Percentiles rank a stretch among this genome's conserved stretches.
Evolutionary conservation across 2,888 invertebrate species (phyloP).

Genomic region (Rhabditoides inermis): DNA sequence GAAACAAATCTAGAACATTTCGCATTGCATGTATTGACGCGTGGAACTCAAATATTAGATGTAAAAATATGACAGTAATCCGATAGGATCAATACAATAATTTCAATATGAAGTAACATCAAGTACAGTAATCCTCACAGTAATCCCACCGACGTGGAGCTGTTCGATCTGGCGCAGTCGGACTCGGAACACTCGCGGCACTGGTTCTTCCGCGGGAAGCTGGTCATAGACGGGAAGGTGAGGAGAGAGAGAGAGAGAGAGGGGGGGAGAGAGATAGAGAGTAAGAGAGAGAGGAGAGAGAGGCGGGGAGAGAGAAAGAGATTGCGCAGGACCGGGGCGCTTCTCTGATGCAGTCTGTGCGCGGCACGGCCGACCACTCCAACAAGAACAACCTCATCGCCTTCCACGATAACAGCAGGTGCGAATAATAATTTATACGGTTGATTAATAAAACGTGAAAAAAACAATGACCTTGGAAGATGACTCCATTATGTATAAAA

Average conservation of each 20-base stretch:
- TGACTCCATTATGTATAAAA: background rate
- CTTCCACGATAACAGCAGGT: conserved; percentile 93
- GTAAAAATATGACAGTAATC: too few relatives aligned
- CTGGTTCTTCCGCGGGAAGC: conserved; percentile 70
- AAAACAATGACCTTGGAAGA: background rate
- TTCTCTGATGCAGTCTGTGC: conserved; percentile 83
- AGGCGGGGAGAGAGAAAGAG: conserved; percentile 9
- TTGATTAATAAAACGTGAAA: too few relatives aligned
- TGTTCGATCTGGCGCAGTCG: conserved; percentile 87
- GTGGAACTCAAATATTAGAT: too few relatives aligned
- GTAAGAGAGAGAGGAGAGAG: too few relatives aligned
- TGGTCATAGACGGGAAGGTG: conserved; percentile 73
- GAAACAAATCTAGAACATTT: too few relatives aligned
- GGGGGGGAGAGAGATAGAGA: conserved; percentile 3
- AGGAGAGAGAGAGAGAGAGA: too few relatives aligned
- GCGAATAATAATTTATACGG: too few relatives aligned
- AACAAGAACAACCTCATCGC: conserved; percentile 91
- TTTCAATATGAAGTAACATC: too few relatives aligned
- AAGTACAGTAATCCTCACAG: conserved; percentile 74
- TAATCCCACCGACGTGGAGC: conserved; percentile 91
- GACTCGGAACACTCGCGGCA: conserved; percentile 86
- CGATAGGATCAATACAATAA: too few relatives aligned
- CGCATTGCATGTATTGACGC: too few relatives aligned
- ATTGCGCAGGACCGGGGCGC: too few relatives aligned
- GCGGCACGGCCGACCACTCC: conserved; percentile 73